Evolutionary conservation across 2,113 vertebrate species (phyloP), one percentile per base, ranked within the genome.

Genomic region (Pristiophorus japonicus): DNA sequence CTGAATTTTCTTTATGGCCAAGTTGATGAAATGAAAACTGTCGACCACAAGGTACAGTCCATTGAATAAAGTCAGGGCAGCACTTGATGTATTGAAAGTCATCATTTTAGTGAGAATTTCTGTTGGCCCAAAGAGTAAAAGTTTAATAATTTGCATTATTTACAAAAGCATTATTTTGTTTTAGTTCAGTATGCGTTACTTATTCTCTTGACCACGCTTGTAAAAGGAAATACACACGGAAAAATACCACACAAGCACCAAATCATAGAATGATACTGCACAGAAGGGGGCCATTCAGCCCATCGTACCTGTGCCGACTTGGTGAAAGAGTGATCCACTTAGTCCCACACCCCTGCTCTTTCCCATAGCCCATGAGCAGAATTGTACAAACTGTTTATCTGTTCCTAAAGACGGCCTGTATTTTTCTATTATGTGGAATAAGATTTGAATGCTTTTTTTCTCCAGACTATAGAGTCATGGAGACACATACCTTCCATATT

Each of bases 11-110:
- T 97, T 3, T 96, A 96, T 45, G 0, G 2, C 4, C 95, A 96
- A 0, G 7, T 88, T 30, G 0, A 55, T 27, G 95, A 95, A 1
- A 84, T 42, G 70, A 91, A 95, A 67, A 70, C 85, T 30, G 0
- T 45, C 27, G 73, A 38, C 11, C 96, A 95, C 7, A 63, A 97
- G 97, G 96, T 97, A 94, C 66, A 18, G 7, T 94, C 11, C 8
- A 90, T 90, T n/a, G 30, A 91, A 6, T 91, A 34, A 59, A 90
- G 59, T 14, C 87, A 59, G 14, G 63, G 34, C 4, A n/a, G 55
- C 12, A 30, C 45, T 88, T n/a, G 88, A 34, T 90, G 51, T 14
- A 90, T 59, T 90, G n/a, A 27, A 34, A 18, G 51, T n/a, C 47
- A 5, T 90, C 11, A 90, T 90, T 62, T 91, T n/a, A 62, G 30